Evolutionary conservation across 2,888 invertebrate genomes (phyloP), one percentile per base, ranked within the genome.

Genomic region (Neoscelio sp.): DNA sequence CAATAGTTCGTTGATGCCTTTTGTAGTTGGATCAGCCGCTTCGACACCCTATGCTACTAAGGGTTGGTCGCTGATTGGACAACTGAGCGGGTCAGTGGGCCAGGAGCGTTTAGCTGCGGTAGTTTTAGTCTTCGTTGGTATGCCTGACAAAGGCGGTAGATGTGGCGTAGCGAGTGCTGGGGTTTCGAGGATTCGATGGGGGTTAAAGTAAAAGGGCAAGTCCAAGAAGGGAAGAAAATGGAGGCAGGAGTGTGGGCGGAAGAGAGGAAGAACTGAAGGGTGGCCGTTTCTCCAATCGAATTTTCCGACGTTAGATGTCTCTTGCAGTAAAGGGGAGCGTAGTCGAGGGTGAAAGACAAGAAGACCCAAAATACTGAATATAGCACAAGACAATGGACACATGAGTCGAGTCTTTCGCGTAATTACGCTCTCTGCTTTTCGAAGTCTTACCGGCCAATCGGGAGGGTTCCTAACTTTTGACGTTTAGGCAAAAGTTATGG

Each of bases 41-140:
- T 30, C 67, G 71, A 46, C 68, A 68, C 71, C 73, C 73, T 64
- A 56, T 35, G 58, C 6, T 26, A 44, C 30, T 23, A 20, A 40
- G 35, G 35, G 50, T 26, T 50, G 75, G 40, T 33, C 67, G 67
- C 81, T 80, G 83, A 85, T 85, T 85, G 84, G 84, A 77, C 80
- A 80, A 54, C 75, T 78, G 84, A 87, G 81, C 83, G 83, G 87
- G 87, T 88, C 87, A 88, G 86, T 88, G 85, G 86, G 87, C 83
- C 87, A 87, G 82, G 80, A 73, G 54, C 75, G 38, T 20, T 46
- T 74, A 70, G 65, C 60, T 20, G 70, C 60, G 73, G 74, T 75
- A 65, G 73, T 75, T 56, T 30, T 46, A 13, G 56, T 75, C 74
- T 75, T 48, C 77, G 56, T 40, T 42, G 35, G 64, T 54, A 62